Percentiles rank a stretch among this genome's conserved stretches.
Evolutionary conservation across 2,888 invertebrate genomes (phyloP).

Genomic region (Drosophila subsilvestris): DNA sequence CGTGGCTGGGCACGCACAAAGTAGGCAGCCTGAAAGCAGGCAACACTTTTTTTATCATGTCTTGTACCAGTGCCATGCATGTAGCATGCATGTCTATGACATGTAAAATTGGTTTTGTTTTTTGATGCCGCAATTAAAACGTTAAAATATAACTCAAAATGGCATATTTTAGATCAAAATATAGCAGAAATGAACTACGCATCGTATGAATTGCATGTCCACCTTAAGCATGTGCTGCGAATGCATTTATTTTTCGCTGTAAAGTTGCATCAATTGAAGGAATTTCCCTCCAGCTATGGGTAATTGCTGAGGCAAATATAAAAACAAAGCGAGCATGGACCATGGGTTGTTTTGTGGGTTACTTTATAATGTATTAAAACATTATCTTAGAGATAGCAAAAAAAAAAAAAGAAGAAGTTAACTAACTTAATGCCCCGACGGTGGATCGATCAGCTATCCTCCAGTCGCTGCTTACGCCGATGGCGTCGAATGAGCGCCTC

Average conservation of each 20-base stretch:
- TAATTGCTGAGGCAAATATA: too few species aligned
- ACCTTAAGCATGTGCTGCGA: too few species aligned
- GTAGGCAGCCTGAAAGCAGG: constrained; percentile 1
- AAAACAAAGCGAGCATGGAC: not conserved
- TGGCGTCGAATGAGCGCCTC: constrained; percentile 84
- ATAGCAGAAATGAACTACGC: too few species aligned
- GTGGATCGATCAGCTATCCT: not conserved
- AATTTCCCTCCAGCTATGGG: too few species aligned
- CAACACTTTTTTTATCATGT: not conserved
- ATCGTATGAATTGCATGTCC: too few species aligned
- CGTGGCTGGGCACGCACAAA: too few species aligned
- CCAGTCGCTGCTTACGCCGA: constrained; percentile 25
- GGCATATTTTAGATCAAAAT: too few species aligned
- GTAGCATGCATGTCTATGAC: not conserved
- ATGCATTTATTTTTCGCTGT: too few species aligned
- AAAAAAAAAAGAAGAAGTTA: constrained; percentile 18
- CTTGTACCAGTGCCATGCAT: too few species aligned
- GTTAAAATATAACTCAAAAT: too few species aligned
- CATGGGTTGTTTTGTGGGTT: not conserved
- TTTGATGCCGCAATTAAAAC: not conserved
- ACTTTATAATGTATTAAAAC: not conserved
- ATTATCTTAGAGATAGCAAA: constrained; percentile 22
- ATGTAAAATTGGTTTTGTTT: not conserved
- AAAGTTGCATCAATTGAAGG: too few species aligned
- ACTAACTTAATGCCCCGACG: not conserved